Evolutionary conservation across 2,888 invertebrate species (phyloP).

Genomic region (Drosophila sordidapex): DNA sequence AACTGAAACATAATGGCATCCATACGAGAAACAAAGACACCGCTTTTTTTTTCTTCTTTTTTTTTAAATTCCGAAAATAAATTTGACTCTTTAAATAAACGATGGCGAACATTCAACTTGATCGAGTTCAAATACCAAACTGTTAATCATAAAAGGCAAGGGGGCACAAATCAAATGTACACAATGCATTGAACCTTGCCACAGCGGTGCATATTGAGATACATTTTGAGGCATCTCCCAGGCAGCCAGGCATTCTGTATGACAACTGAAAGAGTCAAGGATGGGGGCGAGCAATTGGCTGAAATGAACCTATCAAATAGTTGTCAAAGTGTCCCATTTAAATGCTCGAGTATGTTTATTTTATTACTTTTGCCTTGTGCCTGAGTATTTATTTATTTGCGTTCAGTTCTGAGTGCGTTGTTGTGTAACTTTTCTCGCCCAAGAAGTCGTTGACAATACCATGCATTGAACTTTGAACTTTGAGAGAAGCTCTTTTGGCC

Average conservation of each 20-base stretch:
- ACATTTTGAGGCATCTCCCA: conserved; percentile 3
- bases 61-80: conserved; percentile 27
- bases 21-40: conserved; percentile 11
- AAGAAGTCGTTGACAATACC: conserved; percentile 64
- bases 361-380: conserved; percentile 64
- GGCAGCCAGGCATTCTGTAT: neutral
- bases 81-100: conserved; percentile 53
- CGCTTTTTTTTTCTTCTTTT: conserved; percentile 19
- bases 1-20: conserved; percentile 18
- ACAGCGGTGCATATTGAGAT: neutral
- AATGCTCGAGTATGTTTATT: conserved; percentile 76
- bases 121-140: conserved; percentile 31
- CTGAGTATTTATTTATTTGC: conserved; percentile 75
- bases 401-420: conserved; percentile 54
- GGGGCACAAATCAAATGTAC: conserved; percentile 48
- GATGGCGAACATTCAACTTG: conserved; percentile 33
- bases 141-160: conserved; percentile 32
- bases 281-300: conserved; percentile 41
- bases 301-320: conserved; percentile 78
- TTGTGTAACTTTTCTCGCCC: conserved; percentile 73
- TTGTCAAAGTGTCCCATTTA: conserved; percentile 82
- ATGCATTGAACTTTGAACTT: conserved; percentile 79
- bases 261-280: neutral
- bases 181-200: conserved; percentile 69
- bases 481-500: conserved; percentile 30